Conservation (phyloP, 2,113 vertebrate species). For the Erpornis zantholeuca region DNA sequence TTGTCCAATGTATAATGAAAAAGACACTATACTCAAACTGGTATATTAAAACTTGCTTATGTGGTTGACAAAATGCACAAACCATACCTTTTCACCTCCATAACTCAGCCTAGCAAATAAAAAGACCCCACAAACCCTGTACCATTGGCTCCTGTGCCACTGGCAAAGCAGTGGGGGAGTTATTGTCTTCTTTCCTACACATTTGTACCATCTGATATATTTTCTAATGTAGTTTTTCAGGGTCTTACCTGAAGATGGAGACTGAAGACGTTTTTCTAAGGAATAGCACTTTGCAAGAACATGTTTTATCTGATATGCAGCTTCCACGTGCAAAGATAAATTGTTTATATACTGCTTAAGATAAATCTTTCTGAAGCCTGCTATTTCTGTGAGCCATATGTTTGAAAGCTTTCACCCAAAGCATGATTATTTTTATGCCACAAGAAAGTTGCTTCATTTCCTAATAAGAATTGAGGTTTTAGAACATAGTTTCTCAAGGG, state of each 20-base stretch:
- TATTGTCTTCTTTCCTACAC: not conserved
- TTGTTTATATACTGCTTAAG: not conserved
- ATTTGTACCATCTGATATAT: not conserved
- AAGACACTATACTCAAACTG: not conserved
- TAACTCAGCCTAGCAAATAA: not conserved
- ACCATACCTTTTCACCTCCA: not conserved
- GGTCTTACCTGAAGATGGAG: not conserved
- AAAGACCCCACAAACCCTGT: not conserved
- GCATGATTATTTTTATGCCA: not conserved
- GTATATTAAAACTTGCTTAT: not conserved
- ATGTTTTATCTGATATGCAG: not conserved
- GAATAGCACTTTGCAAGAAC: not conserved
- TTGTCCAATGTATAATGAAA: not conserved
- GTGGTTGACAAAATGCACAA: not conserved
- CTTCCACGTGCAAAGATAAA: not conserved
- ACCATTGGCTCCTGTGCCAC: not conserved
- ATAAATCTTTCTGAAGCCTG: not conserved
- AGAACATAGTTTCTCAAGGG: not conserved
- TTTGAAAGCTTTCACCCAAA: not conserved
- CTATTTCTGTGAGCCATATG: not conserved
- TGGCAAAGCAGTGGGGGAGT: accelerated
- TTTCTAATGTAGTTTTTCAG: not conserved
- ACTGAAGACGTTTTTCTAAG: not conserved
- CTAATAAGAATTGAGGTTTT: not conserved
- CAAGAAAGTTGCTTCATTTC: not conserved